Evolutionary conservation across 2,797 vertebrate species (phyloP).

Genomic region (Phoeniculus purpureus): DNA sequence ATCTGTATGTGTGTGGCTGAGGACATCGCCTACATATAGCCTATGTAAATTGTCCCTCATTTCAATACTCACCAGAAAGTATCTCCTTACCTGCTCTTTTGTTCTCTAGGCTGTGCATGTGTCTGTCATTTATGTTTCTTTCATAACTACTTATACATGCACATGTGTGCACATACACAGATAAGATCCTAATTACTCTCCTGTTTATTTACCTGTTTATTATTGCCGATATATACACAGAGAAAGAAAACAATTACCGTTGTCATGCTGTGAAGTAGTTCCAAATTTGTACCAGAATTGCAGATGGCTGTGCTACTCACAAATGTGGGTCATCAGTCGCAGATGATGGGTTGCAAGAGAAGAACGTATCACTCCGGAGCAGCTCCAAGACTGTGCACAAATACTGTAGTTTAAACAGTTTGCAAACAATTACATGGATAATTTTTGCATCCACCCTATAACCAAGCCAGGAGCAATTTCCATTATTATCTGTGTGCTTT

Average conservation of each 20-base stretch:
- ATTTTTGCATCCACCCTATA: background rate
- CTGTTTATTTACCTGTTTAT: background rate
- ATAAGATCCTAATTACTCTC: background rate
- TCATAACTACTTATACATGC: background rate
- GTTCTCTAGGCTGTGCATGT: background rate
- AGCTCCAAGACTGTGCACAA: background rate
- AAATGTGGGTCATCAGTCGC: background rate
- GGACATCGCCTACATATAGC: background rate
- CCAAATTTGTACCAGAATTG: background rate
- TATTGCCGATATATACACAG: background rate
- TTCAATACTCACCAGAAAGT: background rate
- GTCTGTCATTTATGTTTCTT: background rate
- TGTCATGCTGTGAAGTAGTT: background rate
- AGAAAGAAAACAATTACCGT: background rate
- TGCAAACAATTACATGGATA: background rate
- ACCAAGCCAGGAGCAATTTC: background rate
- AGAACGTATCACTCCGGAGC: background rate
- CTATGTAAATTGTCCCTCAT: background rate
- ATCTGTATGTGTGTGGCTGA: background rate
- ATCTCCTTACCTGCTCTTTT: background rate
- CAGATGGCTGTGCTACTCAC: background rate
- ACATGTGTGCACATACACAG: fast-evolving
- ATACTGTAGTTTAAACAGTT: background rate
- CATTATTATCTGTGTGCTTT: fast-evolving
- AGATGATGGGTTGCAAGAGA: background rate